A percentile compares a stretch with the other conserved stretches of the same genome.
phyloP scores from a whole-genome alignment of 2,797 vertebrate genomes.

The Gymnothorax reevesii region DNA sequence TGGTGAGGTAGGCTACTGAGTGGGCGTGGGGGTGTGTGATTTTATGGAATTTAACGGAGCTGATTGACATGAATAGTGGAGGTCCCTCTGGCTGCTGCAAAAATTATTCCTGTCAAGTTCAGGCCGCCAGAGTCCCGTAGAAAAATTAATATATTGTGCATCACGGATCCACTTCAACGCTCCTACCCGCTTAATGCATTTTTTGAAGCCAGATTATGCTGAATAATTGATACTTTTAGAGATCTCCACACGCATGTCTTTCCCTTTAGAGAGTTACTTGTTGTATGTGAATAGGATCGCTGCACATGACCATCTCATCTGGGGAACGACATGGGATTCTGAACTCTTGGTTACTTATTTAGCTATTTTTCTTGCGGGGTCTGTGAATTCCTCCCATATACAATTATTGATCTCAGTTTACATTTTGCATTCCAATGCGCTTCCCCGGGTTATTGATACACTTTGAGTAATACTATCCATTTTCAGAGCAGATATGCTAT shows the following conservation, averaged over 20 bases:
- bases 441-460: background rate
- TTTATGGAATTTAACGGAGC: slow-evolving; percentile 18
- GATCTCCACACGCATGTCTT: slow-evolving; percentile 69
- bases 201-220: slow-evolving; percentile 71
- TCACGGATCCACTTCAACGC: slow-evolving; percentile 59
- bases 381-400: background rate
- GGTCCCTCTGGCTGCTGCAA: slow-evolving; percentile 62
- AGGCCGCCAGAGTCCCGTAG: slow-evolving; percentile 60
- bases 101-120: slow-evolving; percentile 58
- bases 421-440: background rate
- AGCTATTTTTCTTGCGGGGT: background rate
- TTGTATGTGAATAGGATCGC: slow-evolving; percentile 65
- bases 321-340: slow-evolving; percentile 49
- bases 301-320: slow-evolving; percentile 4
- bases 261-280: slow-evolving; percentile 50
- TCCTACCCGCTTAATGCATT: slow-evolving; percentile 65
- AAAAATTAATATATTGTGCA: slow-evolving; percentile 60
- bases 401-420: background rate
- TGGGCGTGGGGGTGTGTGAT: background rate
- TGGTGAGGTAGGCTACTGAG: background rate
- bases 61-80: slow-evolving; percentile 48
- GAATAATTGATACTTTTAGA: slow-evolving; percentile 73
- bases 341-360: background rate
- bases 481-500: background rate
- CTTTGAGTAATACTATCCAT: background rate